These are phyloP conservation scores for Melieria crassipennis DNA, from an alignment of 2,888 invertebrate genomes.

Conservation along the genomic window DNA sequence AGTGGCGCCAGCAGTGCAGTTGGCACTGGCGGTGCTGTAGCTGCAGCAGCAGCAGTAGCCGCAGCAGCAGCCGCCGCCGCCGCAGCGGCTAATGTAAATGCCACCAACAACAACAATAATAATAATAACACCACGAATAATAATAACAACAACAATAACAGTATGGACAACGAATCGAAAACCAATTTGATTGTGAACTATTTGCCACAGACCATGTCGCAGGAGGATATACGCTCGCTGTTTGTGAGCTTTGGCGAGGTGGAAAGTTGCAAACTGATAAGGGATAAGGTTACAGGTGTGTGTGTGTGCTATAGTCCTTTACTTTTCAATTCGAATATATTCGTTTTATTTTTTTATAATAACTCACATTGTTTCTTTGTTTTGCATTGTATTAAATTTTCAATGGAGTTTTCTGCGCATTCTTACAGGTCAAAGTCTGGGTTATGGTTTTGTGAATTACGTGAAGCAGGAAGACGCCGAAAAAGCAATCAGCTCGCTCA, in stretches of 20 bases:
- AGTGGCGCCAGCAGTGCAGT: conserved; percentile 35
- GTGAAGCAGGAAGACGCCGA: conserved; percentile 97
- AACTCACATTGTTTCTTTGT: background rate
- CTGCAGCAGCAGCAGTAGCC: conserved; percentile 34
- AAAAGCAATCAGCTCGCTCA: conserved; percentile 97
- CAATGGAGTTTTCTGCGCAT: conserved; percentile 4
- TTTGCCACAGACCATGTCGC: conserved; percentile 92
- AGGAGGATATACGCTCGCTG: conserved; percentile 93
- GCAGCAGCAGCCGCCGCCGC: conserved; percentile 28
- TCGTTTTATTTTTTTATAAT: no score
- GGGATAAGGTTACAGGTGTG: conserved; percentile 93
- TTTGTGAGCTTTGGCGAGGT: conserved; percentile 96
- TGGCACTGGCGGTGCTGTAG: conserved; percentile 39
- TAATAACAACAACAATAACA: conserved; percentile 50
- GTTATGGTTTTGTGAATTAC: conserved; percentile 99
- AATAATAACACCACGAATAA: conserved; percentile 66
- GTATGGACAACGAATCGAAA: conserved; percentile 78
- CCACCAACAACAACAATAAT: conserved; percentile 71
- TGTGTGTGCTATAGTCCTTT: background rate
- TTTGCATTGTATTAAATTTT: background rate
- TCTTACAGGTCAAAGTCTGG: conserved; percentile 91
- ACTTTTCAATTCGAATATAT: no score
- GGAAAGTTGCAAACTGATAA: conserved; percentile 96
- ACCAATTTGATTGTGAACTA: conserved; percentile 96
- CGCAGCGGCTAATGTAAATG: conserved; percentile 44